Evolutionary conservation across 2,888 invertebrate genomes (phyloP).

Genomic region (Epiperipatus broadwayi): DNA sequence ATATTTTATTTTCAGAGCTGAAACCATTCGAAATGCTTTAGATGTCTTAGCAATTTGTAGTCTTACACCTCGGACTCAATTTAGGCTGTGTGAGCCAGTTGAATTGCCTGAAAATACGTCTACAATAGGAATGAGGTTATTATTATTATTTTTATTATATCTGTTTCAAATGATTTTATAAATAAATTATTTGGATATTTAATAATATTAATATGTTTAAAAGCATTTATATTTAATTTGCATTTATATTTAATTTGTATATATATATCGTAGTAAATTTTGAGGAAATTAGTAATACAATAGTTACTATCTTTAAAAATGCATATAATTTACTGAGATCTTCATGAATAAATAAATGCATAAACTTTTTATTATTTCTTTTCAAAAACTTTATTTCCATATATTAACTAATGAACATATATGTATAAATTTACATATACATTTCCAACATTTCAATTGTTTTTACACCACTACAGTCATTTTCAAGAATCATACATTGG

Average conservation of each 20-base stretch:
- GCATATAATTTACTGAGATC: too few relatives aligned
- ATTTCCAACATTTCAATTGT: too few relatives aligned
- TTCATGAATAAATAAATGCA: too few relatives aligned
- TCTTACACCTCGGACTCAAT: constrained; percentile 56
- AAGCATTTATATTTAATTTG: background rate
- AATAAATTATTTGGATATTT: background rate
- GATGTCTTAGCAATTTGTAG: constrained; percentile 79
- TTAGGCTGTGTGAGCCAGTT: constrained; percentile 29
- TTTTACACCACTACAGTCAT: too few relatives aligned
- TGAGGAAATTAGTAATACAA: too few relatives aligned
- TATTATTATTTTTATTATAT: background rate
- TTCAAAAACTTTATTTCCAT: too few relatives aligned
- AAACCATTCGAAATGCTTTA: constrained; percentile 54
- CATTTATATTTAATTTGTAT: background rate
- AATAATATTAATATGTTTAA: background rate
- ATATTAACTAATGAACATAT: too few relatives aligned
- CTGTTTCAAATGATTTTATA: constrained; percentile 8
- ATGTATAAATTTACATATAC: too few relatives aligned
- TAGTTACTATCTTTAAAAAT: too few relatives aligned
- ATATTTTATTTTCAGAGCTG: constrained; percentile 38
- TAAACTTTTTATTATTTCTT: too few relatives aligned
- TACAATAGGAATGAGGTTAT: constrained; percentile 41
- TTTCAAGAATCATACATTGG: too few relatives aligned
- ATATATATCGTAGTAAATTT: too few relatives aligned
- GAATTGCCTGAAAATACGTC: constrained; percentile 46